Percentiles rank a stretch among this genome's conserved stretches.
Conservation (phyloP, 2,113 vertebrate species). For the Crotalus helleri region DNA sequence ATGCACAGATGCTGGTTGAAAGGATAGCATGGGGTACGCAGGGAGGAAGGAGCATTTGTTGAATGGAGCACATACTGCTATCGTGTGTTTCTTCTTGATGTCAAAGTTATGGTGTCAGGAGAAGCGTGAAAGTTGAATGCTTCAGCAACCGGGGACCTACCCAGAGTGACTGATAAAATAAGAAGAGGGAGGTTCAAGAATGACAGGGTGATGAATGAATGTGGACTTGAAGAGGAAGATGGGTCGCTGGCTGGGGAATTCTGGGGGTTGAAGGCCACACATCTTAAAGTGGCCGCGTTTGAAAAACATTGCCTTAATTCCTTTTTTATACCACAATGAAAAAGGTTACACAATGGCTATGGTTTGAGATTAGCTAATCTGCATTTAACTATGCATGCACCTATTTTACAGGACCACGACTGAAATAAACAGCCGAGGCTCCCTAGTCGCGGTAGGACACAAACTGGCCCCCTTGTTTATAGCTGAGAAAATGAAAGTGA, state of each 20-base stretch:
- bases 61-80: background rate
- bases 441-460: background rate
- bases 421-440: background rate
- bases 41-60: background rate
- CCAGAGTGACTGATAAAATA: background rate
- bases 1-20: background rate
- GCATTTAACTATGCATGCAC: background rate
- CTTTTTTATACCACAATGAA: background rate
- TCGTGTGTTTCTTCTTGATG: background rate
- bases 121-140: background rate
- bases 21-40: background rate
- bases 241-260: background rate
- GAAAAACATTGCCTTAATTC: background rate
- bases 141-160: background rate
- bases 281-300: background rate
- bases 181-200: background rate
- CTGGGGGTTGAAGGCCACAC: background rate
- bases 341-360: background rate
- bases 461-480: background rate
- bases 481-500: background rate
- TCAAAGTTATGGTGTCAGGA: background rate
- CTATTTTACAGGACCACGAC: background rate
- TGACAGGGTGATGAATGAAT: background rate
- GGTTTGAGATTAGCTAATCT: background rate
- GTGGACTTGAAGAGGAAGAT: background rate